These are phyloP conservation scores for Papilio protenor DNA, from an alignment of 2,888 invertebrate genomes.

Conservation along the genomic window DNA sequence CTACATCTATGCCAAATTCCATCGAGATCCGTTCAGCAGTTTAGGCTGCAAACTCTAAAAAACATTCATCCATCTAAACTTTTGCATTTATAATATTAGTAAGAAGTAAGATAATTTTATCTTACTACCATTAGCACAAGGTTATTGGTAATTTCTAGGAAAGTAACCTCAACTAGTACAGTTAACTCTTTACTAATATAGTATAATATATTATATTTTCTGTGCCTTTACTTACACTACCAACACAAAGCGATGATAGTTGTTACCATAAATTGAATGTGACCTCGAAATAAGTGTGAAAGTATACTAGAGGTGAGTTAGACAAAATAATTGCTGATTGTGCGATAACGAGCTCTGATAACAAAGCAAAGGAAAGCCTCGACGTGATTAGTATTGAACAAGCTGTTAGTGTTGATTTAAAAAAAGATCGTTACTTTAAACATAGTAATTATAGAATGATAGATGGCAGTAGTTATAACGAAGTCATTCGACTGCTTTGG, in stretches of 20 bases:
- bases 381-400: conserved; percentile 21
- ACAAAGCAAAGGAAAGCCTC: conserved; percentile 38
- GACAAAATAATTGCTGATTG: conserved; percentile 37
- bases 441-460: not conserved
- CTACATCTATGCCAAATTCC: too few species aligned
- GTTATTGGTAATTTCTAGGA: too few species aligned
- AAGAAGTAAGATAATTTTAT: too few species aligned
- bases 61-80: too few species aligned
- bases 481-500: too few species aligned
- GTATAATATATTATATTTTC: too few species aligned
- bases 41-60: too few species aligned
- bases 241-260: not conserved
- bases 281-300: conserved; percentile 35
- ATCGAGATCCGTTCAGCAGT: too few species aligned
- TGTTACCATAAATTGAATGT: conserved; percentile 10
- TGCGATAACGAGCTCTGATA: conserved; percentile 28
- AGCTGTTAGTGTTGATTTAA: conserved; percentile 18
- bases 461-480: not conserved
- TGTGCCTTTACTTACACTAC: not conserved
- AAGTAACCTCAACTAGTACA: too few species aligned
- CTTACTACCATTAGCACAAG: too few species aligned
- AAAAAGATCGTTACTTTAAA: conserved; percentile 2
- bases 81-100: too few species aligned
- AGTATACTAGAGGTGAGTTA: conserved; percentile 22
- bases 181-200: too few species aligned